Base-by-base conservation (phyloP, 2,113 vertebrate genomes). In the Atrichornis clamosus region DNA sequence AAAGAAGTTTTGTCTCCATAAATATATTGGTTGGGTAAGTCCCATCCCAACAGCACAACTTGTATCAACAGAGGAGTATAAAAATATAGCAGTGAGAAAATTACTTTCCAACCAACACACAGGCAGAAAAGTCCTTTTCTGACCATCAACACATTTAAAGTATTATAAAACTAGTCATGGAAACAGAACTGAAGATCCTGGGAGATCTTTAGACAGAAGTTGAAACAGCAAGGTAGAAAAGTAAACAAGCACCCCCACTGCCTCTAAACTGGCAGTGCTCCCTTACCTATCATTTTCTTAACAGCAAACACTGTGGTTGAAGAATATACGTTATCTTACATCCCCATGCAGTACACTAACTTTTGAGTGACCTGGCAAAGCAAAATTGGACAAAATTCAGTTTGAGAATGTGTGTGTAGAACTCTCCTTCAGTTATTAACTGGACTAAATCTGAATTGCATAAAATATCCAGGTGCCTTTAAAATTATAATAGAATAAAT, bases 401-500 rank as follows among this genome's bases (percentile, higher is more conserved):
- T 87, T 87, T 56, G 53, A 93, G 55, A 74, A 77, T 30, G 50
- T 87, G 13, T 56, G 17, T 75, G 72, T 44, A 86, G 18, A 89
- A 90, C 21, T 91, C 30, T 18, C 42, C 62, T 78, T 94, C 68
- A 88, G 26, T 77, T 84, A 88, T n/a, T 26, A 72, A 69, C 11
- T 75, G 78, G 62, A 80, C 37, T 62, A 85, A 28, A 88, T 87
- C 8, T 75, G 52, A 96, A 67, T 63, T 87, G 60, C 30, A 39
- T 72, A 77, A 93, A 84, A 78, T 89, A 90, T 50, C 75, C 65
- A 97, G 76, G 90, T 91, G 93, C 69, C 67, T 94, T 92, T 60
- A 84, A 96, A 94, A 72, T 82, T 87, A 70, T 33, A 89, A 95
- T 20, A 97, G 89, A 96, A 97, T 97, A 97, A 97, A 97, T 97